Base-by-base conservation (phyloP, 2,113 vertebrate species). In the Vidua macroura region DNA sequence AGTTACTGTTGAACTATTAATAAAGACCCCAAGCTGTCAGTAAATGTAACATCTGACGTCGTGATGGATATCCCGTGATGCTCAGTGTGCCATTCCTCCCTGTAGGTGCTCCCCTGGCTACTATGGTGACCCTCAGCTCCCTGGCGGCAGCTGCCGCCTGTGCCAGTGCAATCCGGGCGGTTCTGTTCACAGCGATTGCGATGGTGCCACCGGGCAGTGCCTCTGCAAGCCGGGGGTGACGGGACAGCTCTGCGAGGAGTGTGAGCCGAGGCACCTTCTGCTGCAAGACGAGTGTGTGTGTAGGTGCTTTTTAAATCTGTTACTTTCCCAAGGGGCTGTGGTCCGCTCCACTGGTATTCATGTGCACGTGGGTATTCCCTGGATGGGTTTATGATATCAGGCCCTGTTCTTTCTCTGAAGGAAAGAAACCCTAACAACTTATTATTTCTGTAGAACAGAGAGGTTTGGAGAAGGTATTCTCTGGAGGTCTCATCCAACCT, bases 61-160 rank as follows among this genome's bases (percentile, higher is more conserved):
- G 19, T 6, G 8, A 30, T 56, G 39, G 24, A 1, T 56, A 20
- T 31, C 23, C 27, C 3, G 3, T 58, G n/a, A 41, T 44, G 7
- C 6, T 78, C 13, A 25, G 3, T n/a, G 13, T 52, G 5, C 67
- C 22, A 13, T 88, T 76, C 56, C n/a, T 95, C 77, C 75, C n/a
- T 28, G 15, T 39, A 99, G 99, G 95, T 99, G 99, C 87, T 98
- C 99, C 9, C 31, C 87, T 7, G 98, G 99, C 95, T 99, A 98
- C 94, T 97, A 98, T 1, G 99, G 99, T 17, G 97, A 98, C 94
- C 99, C 99, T 8, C 94, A 79, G 4, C 39, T 55, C 25, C 90
- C 92, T 0, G 97, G 98, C 1, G 98, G 99, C 14, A 90, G 37
- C 39, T 99, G 99, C 91, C 95, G 70, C 7, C 84, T 3, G 1